Conservation (phyloP, 2,888 invertebrate genomes). For the Teinopalpus imperialis region DNA sequence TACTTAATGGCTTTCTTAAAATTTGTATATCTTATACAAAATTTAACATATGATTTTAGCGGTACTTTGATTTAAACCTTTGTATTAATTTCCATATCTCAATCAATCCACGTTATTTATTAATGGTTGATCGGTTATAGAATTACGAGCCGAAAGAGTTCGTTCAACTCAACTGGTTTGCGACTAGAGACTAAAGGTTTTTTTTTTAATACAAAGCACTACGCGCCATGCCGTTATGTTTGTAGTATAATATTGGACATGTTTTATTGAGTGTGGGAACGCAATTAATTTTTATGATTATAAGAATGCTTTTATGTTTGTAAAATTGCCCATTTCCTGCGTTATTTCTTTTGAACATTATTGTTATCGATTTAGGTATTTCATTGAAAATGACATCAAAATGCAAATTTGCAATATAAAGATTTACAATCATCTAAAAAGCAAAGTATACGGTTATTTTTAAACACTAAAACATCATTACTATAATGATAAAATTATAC, state of each 20-base stretch:
- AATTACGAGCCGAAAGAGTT: constrained; percentile 52
- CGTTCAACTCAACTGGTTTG: constrained; percentile 56
- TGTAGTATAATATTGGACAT: constrained; percentile 32
- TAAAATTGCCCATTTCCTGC: constrained; percentile 7
- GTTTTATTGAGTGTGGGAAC: constrained; percentile 31
- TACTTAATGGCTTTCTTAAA: background rate
- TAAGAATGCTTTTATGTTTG: constrained; percentile 10
- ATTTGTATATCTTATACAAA: no score
- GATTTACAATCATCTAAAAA: no score
- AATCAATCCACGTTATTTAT: constrained; percentile 29
- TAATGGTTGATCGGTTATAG: constrained; percentile 32
- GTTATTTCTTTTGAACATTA: background rate
- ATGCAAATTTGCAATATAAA: no score
- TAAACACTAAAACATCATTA: no score
- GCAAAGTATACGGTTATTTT: no score
- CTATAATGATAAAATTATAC: no score
- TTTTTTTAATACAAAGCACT: constrained; percentile 32
- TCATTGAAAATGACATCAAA: no score
- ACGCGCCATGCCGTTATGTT: constrained; percentile 39
- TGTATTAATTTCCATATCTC: constrained; percentile 22
- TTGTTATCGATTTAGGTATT: background rate
- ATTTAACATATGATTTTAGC: constrained; percentile 14
- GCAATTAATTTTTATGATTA: constrained; percentile 17
- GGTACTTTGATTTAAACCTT: constrained; percentile 10
- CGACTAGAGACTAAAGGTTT: constrained; percentile 33